Evolutionary conservation across 2,888 invertebrate genomes (phyloP), one percentile per base, ranked within the genome.

Genomic region (Hylaea fasciaria): DNA sequence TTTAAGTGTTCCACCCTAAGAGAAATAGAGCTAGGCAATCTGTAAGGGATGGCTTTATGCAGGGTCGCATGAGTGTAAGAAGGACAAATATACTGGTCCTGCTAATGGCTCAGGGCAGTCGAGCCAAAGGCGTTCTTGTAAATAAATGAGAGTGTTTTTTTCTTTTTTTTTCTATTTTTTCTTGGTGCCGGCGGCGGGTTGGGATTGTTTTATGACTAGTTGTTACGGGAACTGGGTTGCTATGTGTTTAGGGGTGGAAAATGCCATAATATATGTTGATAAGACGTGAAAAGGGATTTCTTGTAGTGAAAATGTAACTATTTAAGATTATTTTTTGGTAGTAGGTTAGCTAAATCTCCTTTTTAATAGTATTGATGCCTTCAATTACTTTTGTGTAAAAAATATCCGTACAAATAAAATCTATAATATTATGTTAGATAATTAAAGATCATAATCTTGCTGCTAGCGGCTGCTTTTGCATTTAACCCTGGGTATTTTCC

Each of bases 111-210:
- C 64, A 74, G 71, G 77, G 81, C 82, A 77, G 77, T 72, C 78
- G 74, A 82, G 81, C 81, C 83, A 82, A 84, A 82, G 82, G 81
- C 80, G 72, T 73, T 77, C 85, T 83, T 82, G 80, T 86, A 86
- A 87, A 86, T 87, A 87, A 87, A 86, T 85, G 83, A 87, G 80
- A 73, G 81, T 77, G 77, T 80, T 78, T 81, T 79, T 74, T 68
- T 80, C 78, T 78, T 69, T 72, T 72, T 81, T 77, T 78, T 78
- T 63, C 71, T 75, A 44, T 76, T 72, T 76, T 70, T 69, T 72
- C 64, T 68, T 66, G 65, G 70, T 74, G 67, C 65, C 65, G 62
- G 66, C 29, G 57, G 68, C 53, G 63, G 69, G 51, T 60, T 66
- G 49, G 69, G 58, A 75, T 73, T 75, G 75, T 76, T 79, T 75